Percentiles rank a stretch among this genome's conserved stretches.
phyloP scores from a whole-genome alignment of 2,113 vertebrate genomes.

The Erythrocercus mccallii region DNA sequence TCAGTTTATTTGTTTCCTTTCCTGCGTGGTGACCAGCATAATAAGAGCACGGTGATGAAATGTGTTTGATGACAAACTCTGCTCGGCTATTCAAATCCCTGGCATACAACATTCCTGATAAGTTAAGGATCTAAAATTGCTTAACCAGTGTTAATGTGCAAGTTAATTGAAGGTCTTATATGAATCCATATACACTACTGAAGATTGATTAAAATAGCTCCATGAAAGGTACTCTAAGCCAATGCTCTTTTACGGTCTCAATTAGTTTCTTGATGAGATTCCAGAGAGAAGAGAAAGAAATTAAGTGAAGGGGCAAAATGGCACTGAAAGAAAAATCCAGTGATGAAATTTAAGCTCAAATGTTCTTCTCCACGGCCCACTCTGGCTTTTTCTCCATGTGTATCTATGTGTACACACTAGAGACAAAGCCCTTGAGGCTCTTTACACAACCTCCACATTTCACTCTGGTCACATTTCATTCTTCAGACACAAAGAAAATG shows the following conservation, averaged over 20 bases:
- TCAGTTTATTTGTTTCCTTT: background rate
- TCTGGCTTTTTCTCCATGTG: background rate
- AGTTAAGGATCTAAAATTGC: constrained; percentile 48
- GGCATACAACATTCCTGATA: background rate
- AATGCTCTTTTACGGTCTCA: background rate
- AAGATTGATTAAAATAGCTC: constrained; percentile 47
- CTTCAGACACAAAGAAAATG: background rate
- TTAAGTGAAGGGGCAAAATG: constrained; percentile 19
- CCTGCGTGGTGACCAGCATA: background rate
- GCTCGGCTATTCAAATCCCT: background rate
- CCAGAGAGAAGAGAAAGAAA: constrained; percentile 39
- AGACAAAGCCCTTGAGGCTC: background rate
- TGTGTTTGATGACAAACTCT: background rate
- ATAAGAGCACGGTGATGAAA: background rate
- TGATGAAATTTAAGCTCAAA: background rate
- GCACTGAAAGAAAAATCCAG: background rate
- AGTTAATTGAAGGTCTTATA: constrained; percentile 53
- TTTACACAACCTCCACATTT: background rate
- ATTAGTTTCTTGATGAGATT: constrained; percentile 43
- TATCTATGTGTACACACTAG: background rate
- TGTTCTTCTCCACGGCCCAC: background rate
- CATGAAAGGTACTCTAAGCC: constrained; percentile 1
- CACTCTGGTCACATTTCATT: background rate
- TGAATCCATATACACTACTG: constrained; percentile 8
- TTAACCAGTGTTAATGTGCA: constrained; percentile 5